Evolutionary conservation across 1,140 invertebrate species (phyloP).

Genomic region (Hermetia illucens): DNA sequence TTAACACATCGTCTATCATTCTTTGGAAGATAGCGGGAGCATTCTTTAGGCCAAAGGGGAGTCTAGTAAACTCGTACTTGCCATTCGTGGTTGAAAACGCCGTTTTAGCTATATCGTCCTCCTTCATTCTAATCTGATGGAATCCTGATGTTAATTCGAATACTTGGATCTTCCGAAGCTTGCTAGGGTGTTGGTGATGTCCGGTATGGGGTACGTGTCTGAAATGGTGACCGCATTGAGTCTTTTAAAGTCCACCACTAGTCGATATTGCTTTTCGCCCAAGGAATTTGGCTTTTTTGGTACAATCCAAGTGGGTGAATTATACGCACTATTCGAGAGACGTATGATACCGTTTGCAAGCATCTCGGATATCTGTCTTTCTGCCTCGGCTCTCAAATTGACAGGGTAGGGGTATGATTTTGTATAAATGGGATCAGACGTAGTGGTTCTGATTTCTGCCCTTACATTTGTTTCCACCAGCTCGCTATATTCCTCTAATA

Average conservation of each 20-base stretch:
- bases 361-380: neutral
- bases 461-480: neutral
- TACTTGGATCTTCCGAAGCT: neutral
- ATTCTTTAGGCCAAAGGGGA: neutral
- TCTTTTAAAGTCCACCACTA: neutral
- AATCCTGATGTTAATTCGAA: neutral
- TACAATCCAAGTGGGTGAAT: neutral
- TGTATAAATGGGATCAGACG: constrained; percentile 1
- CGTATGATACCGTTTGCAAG: neutral
- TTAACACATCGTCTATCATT: constrained; percentile 11
- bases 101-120: neutral
- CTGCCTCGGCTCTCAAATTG: constrained; percentile 1
- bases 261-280: neutral
- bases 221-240: neutral
- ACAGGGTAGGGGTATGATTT: constrained; percentile 3
- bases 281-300: neutral
- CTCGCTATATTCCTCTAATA: neutral
- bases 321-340: neutral
- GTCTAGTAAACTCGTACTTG: constrained; percentile 2
- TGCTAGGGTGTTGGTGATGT: neutral
- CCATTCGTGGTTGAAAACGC: constrained; percentile 1
- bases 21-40: constrained; percentile 1
- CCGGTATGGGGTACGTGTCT: neutral
- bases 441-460: neutral
- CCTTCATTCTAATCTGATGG: neutral